Evolutionary conservation across 92 coral and sea anemone species (phyloP).

Genomic region (Epizoanthus scotinus): DNA sequence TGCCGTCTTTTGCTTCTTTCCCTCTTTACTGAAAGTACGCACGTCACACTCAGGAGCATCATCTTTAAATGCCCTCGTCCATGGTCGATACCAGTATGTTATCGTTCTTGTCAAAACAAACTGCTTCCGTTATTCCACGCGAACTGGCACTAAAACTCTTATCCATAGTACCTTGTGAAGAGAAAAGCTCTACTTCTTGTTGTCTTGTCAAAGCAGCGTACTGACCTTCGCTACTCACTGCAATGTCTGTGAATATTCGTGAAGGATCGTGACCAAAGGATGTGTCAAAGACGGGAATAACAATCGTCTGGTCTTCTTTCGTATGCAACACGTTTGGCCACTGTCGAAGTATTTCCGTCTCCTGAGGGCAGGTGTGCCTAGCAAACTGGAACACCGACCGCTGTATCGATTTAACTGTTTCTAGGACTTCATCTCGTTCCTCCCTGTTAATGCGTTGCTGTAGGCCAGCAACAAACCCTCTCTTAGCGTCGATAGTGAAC

Average conservation of each 20-base stretch:
- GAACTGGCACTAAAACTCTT: not conserved
- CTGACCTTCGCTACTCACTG: constrained; percentile 1
- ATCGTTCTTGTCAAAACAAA: not conserved
- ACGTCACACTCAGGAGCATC: not conserved
- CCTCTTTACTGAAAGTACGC: not conserved
- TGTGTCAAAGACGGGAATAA: not conserved
- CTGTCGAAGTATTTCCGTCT: not conserved
- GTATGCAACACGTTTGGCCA: constrained; percentile 4
- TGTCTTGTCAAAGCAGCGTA: not conserved
- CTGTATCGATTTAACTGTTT: constrained; percentile 12
- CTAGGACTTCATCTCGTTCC: constrained; percentile 1
- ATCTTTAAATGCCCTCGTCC: not conserved
- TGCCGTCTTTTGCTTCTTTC: not conserved
- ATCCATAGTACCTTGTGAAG: not conserved
- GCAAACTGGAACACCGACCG: constrained; percentile 33
- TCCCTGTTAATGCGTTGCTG: constrained; percentile 17
- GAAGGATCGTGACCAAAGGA: not conserved
- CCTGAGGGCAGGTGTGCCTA: not conserved
- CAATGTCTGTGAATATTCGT: not conserved
- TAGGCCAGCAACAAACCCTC: not conserved
- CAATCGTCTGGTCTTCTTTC: not conserved
- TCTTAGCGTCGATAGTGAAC: constrained; percentile 4
- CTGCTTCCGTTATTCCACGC: not conserved
- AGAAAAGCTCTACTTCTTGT: not conserved
- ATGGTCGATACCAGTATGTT: not conserved